Base-by-base conservation (phyloP, 2,113 vertebrate species). In the Pampusana beccarii region DNA sequence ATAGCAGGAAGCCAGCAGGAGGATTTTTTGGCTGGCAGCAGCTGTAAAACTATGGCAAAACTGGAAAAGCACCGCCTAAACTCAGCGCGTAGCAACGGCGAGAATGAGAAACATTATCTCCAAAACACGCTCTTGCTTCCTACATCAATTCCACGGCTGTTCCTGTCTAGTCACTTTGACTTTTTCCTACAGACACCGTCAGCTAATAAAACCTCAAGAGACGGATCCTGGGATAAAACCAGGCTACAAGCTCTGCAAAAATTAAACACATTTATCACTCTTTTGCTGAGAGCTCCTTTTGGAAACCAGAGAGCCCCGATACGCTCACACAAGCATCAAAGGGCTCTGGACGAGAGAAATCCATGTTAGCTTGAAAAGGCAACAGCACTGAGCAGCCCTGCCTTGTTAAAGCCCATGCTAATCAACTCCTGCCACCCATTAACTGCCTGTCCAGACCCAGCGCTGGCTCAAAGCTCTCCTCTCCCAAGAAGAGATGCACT, bases 241-340 rank as follows among this genome's bases (percentile, higher is more conserved):
- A 90, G 84, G 85, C 91, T 95, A 93, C 92, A 93, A 86, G 88
- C 93, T 90, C 95, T 70, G 80, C 87, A 96, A 95, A 97, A 92
- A 95, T 94, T 96, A 96, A 94, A 92, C 80, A 64, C 93, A 96
- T 97, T 97, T 92, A 94, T 97, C 95, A 96, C 82, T 93, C 88
- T 91, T 94, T 19, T 11, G 9, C 2, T 10, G 70, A 87, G 90
- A 82, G 66, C 74, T 91, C 69, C 58, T 88, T 82, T 42, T 29
- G 90, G 82, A 93, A 91, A 86, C 51, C 91, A 51, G 64, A 81
- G 92, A 66, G 93, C 82, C 57, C 77, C 36, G 80, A 57, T 54
- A 36, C 70, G 92, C 81, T 87, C 91, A 80, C 84, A 90, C 93
- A 90, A 87, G 86, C 78, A 80, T 91, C 85, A 95, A 92, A 94